Evolutionary conservation across 1,140 invertebrate genomes (phyloP).

Genomic region (Procambarus clarkii): DNA sequence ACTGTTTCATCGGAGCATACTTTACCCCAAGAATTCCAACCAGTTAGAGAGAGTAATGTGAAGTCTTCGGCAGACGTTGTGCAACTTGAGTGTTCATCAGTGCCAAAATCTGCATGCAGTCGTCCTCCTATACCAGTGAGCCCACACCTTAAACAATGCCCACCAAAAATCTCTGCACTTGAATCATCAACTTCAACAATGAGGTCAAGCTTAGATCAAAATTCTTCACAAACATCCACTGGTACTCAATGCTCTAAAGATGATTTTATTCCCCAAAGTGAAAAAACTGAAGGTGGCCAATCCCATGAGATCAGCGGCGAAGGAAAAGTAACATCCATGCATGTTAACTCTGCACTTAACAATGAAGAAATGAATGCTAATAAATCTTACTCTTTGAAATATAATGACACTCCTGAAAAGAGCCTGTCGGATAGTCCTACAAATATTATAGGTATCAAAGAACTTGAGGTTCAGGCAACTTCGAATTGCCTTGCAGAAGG

Average conservation of each 20-base stretch:
- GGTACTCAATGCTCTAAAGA: neutral
- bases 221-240: neutral
- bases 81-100: neutral
- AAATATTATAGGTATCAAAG: neutral
- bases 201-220: neutral
- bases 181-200: neutral
- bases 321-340: neutral
- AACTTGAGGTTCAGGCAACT: neutral
- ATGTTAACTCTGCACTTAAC: neutral
- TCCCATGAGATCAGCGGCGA: neutral
- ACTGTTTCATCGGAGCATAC: neutral
- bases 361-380: neutral
- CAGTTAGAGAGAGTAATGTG: neutral
- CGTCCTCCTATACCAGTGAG: neutral
- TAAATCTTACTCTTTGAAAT: neutral
- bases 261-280: too few relatives aligned
- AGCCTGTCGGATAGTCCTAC: neutral
- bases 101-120: neutral
- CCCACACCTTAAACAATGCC: neutral
- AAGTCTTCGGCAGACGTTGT: neutral
- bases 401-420: neutral
- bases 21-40: neutral
- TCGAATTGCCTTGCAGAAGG: neutral
- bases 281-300: neutral
- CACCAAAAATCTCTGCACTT: neutral